Evolutionary conservation across 2,113 vertebrate genomes (phyloP), one percentile per base, ranked within the genome.

Genomic region (Pavo muticus): DNA sequence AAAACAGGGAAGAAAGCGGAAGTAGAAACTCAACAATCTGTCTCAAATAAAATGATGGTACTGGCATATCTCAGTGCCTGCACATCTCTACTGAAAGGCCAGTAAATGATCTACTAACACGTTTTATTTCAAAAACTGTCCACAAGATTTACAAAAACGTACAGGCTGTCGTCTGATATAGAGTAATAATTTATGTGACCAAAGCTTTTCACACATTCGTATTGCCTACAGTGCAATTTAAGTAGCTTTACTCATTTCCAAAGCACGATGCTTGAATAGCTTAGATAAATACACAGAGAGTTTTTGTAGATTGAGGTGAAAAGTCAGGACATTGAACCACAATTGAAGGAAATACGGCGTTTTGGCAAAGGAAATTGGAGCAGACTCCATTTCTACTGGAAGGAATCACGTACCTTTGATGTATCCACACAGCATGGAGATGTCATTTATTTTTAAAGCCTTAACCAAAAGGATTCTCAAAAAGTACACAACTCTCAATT

Each of bases 291-390:
- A 74, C 50, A 89, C 40, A 73, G 81, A 89, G 45, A 40, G 35
- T 73, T 91, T 69, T 89, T n/a, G 84, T n/a, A 93, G 77, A 87
- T 42, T 42, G 89, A 92, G 94, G 91, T 70, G 54, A 96, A 69
- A 92, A 97, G 94, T 93, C 95, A 95, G 87, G 88, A 93, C 81
- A 85, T 10, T 69, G 74, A 59, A 84, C 87, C 92, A 95, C 92
- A 97, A 94, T 91, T 95, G 95, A 94, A 95, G 95, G 93, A 97
- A 97, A 95, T 77, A 69, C 69, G 69, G 80, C 91, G 93, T 93
- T 96, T 73, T 95, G 94, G 91, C 85, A 94, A 91, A 97, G 94
- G 91, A 96, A 97, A 93, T 74, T 48, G 94, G 71, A 86, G 47
- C 85, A 78, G 91, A 56, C 54, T 74, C 68, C 48, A 52, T 75